Base-by-base conservation (phyloP, 1,140 invertebrate genomes). In the Zelostemma sp. region DNA sequence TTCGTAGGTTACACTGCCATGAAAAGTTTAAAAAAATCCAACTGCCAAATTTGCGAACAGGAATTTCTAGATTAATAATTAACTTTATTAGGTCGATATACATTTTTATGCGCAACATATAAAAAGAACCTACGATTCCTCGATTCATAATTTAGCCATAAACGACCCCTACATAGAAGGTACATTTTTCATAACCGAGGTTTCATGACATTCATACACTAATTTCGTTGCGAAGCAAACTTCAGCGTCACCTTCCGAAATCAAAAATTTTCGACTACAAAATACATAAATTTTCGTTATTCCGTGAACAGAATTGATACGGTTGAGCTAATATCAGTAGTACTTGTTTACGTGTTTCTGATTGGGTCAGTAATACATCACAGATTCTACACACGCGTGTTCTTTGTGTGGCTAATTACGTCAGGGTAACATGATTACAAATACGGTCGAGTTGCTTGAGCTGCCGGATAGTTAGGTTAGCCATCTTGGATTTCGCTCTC, bases 341-440 rank as follows among this genome's bases (percentile, higher is more conserved):
- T 6, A 31, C 5, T 31, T 11, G 28, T 31, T 31, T 31, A 31
- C 11, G 28, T 31, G 28, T 31, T 31, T 31, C 11, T 31, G 5
- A 31, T 31, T 31, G 11, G 28, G 28, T n/a, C n/a, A n/a, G n/a
- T n/a, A n/a, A 45, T 25, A 49, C n/a, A 8, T 40, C 19, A 48
- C 35, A 15, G 18, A 21, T 21, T 59, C 43, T 19, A 15, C 19
- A 25, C n/a, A 49, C 18, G 41, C 18, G 40, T 17, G 9, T 49
- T 58, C 56, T 58, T 58, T 58, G 21, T 49, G 12, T 50, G 38
- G 46, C 17, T 60, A 60, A 50, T 45, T 60, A 51, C 28, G 48
- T 51, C 48, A 31, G 33, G 57, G 45, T 60, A 60, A 60, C 40
- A 51, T 60, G 51, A 60, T 60, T 60, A 51, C n/a, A 28, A 46